These are phyloP conservation scores for Ramphastos sulfuratus DNA, from an alignment of 2,113 vertebrate species.

Conservation along the genomic window DNA sequence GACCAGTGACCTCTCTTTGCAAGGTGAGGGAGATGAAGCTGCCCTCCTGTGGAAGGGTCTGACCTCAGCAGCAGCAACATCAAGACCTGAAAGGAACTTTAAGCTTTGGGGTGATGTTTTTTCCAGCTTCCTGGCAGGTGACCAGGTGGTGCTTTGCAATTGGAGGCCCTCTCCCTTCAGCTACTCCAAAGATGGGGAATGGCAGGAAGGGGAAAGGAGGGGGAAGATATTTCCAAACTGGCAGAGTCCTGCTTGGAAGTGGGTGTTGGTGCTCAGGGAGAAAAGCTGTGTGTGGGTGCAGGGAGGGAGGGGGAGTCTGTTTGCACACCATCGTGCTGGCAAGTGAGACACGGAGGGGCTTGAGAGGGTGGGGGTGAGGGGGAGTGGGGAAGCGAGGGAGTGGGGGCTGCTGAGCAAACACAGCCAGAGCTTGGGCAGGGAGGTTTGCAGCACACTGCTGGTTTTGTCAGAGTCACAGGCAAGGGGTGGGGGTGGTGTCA, in stretches of 20 bases:
- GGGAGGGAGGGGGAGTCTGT: not conserved
- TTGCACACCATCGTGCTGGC: not conserved
- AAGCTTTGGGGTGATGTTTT: not conserved
- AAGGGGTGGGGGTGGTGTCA: not conserved
- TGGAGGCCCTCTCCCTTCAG: not conserved
- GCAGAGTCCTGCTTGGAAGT: not conserved
- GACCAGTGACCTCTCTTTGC: not conserved
- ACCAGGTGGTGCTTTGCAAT: not conserved
- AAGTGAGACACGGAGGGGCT: not conserved
- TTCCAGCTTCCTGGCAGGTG: not conserved
- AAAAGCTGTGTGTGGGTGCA: not conserved
- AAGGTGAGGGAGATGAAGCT: not conserved
- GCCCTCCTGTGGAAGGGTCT: not conserved
- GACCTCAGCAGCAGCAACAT: not conserved
- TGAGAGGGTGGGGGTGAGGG: not conserved
- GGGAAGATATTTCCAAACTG: not conserved
- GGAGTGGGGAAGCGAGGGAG: not conserved
- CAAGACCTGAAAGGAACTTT: not conserved
- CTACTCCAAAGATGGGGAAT: not conserved
- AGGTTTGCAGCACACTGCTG: not conserved
- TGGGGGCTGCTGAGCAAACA: not conserved
- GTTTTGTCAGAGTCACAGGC: not conserved
- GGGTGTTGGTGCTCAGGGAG: not conserved
- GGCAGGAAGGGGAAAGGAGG: not conserved
- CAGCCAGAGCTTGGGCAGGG: not conserved